phyloP scores from a whole-genome alignment of 2,888 invertebrate genomes.

The Camptogramma bilineatum region DNA sequence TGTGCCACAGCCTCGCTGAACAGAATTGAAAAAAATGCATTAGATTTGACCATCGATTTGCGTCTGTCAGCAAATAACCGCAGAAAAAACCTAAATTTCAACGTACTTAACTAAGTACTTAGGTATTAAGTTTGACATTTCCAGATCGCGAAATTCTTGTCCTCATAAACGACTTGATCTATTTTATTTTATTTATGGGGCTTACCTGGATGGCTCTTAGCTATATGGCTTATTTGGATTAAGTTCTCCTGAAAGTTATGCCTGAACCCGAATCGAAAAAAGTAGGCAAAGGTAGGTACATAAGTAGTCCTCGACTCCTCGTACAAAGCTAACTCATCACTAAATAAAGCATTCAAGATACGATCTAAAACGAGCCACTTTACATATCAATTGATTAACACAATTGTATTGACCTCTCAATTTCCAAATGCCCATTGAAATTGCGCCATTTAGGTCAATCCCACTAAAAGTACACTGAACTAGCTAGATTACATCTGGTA shows the following conservation, averaged over 20 bases:
- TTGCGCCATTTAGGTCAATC: not conserved
- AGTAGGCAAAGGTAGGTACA: not conserved
- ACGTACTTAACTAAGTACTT: too few relatives aligned
- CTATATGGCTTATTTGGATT: too few relatives aligned
- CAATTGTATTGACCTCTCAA: constrained; percentile 39
- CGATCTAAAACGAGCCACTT: constrained; percentile 24
- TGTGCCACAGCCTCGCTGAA: constrained; percentile 14
- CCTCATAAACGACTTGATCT: too few relatives aligned
- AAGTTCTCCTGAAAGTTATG: too few relatives aligned
- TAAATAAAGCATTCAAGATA: constrained; percentile 26
- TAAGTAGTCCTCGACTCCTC: not conserved
- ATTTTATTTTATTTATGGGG: too few relatives aligned
- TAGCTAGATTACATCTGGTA: too few relatives aligned
- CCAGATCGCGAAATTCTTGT: too few relatives aligned
- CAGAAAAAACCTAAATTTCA: too few relatives aligned
- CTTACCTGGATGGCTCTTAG: too few relatives aligned
- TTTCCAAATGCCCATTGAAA: not conserved
- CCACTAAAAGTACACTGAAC: too few relatives aligned
- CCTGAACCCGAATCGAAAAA: not conserved
- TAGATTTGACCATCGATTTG: constrained; percentile 19
- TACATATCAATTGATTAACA: constrained; percentile 38
- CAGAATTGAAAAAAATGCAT: constrained; percentile 21
- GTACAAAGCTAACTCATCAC: constrained; percentile 22
- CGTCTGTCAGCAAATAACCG: too few relatives aligned
- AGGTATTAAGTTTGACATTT: too few relatives aligned